Evolutionary conservation across 2,113 vertebrate genomes (phyloP).

Genomic region (Hylia prasina): DNA sequence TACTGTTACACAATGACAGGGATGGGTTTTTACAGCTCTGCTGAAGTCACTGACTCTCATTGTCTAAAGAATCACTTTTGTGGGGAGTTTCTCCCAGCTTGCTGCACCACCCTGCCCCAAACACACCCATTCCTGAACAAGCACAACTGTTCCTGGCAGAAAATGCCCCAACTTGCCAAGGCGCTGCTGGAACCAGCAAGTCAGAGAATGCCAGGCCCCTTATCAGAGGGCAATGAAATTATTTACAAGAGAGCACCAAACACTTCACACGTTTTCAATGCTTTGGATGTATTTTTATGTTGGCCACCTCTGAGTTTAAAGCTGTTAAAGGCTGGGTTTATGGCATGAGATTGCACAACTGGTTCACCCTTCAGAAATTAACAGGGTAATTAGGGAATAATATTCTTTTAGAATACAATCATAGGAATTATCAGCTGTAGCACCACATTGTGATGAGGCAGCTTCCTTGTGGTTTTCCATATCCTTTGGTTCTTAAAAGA

Average conservation of each 20-base stretch:
- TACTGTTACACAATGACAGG: fast-evolving
- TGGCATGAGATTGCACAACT: not conserved
- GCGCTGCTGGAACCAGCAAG: not conserved
- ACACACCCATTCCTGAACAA: not conserved
- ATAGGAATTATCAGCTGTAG: not conserved
- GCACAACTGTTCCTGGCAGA: not conserved
- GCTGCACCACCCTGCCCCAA: not conserved
- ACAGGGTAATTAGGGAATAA: not conserved
- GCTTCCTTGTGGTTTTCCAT: not conserved
- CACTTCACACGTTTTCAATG: fast-evolving
- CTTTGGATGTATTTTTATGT: not conserved
- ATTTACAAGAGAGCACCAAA: not conserved
- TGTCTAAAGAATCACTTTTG: not conserved
- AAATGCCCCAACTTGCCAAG: not conserved
- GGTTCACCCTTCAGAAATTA: not conserved
- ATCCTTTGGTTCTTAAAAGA: not conserved
- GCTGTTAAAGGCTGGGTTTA: not conserved
- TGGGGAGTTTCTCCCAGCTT: not conserved
- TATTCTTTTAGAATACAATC: not conserved
- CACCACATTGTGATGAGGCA: not conserved
- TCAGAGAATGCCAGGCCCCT: not conserved
- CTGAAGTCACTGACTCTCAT: fast-evolving
- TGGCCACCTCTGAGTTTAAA: not conserved
- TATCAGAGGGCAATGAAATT: not conserved
- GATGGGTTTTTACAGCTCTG: not conserved